Evolutionary conservation across 2,113 vertebrate species (phyloP), one percentile per base, ranked within the genome.

Genomic region (Passer montanus): DNA sequence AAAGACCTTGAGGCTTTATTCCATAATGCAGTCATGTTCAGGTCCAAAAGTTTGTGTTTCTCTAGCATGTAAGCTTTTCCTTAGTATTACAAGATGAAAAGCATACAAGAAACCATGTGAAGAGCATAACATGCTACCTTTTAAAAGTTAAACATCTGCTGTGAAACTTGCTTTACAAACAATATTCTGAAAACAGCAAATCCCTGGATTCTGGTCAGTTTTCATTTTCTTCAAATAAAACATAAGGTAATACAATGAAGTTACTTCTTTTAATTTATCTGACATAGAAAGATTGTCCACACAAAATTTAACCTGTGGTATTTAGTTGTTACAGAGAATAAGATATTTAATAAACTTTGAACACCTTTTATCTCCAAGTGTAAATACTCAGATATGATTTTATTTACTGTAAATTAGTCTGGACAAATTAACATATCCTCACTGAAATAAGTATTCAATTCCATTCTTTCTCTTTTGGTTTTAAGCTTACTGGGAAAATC

Each of bases 401-500:
- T 87, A 52, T 82, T 52, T 67, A 23, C 19, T 63, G 20, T 64
- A 58, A 20, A 27, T 58, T 82, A 41, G 11, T 30, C 74, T 80
- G 44, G 22, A 39, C 2, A 10, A 41, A 52, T 41, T 64, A 91
- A 35, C 53, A 33, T 30, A 58, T 55, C 9, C 20, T 89, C 49
- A 55, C 33, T 64, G 31, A 94, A 94, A 41, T 44, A 73, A 64
- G 9, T 27, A 62, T 74, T 79, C 18, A 3, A 31, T 56, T 78
- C 27, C 37, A 43, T 92, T 69, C 94, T 72, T 93, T 93, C 26
- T 96, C 33, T 96, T 82, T 94, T 55, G 67, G 8, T 96, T 97
- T 97, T 91, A 94, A 98, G 96, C 87, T 28, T 98, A 98, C 84
- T 99, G 98, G 98, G 95, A 97, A 95, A 98, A 98, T 83, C 98